Evolutionary conservation across 2,797 vertebrate genomes (phyloP).

Genomic region (Psittacula derbiana): DNA sequence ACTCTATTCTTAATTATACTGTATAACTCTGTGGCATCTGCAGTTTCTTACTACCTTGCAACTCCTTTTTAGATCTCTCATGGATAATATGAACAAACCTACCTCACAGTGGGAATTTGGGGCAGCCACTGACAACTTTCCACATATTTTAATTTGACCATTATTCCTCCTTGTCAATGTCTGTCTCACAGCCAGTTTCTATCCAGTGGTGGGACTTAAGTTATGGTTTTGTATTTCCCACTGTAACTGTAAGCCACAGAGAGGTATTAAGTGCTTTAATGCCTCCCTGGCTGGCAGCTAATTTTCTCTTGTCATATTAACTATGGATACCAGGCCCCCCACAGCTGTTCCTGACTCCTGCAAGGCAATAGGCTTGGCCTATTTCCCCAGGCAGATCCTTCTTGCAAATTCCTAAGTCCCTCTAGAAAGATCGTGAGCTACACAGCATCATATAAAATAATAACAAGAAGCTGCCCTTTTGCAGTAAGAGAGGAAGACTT

Average conservation of each 20-base stretch:
- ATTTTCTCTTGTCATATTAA: background rate
- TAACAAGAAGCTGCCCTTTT: background rate
- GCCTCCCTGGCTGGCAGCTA: background rate
- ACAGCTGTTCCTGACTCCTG: background rate
- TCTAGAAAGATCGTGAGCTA: background rate
- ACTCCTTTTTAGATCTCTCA: background rate
- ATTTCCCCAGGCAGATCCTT: background rate
- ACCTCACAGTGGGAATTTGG: background rate
- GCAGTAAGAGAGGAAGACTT: background rate
- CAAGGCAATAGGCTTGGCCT: background rate
- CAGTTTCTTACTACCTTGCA: background rate
- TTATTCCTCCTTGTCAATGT: background rate
- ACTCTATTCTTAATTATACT: background rate
- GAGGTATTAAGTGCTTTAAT: background rate
- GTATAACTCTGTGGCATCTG: background rate
- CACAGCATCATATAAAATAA: background rate
- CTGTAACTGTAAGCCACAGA: background rate
- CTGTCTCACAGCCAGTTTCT: background rate
- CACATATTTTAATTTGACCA: background rate
- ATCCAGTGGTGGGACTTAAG: background rate
- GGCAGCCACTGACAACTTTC: background rate
- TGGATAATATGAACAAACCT: background rate
- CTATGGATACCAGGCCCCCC: background rate
- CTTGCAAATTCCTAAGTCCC: background rate
- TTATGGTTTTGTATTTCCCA: background rate